phyloP scores from a whole-genome alignment of 2,797 vertebrate genomes.

The Harpagifer antarcticus region DNA sequence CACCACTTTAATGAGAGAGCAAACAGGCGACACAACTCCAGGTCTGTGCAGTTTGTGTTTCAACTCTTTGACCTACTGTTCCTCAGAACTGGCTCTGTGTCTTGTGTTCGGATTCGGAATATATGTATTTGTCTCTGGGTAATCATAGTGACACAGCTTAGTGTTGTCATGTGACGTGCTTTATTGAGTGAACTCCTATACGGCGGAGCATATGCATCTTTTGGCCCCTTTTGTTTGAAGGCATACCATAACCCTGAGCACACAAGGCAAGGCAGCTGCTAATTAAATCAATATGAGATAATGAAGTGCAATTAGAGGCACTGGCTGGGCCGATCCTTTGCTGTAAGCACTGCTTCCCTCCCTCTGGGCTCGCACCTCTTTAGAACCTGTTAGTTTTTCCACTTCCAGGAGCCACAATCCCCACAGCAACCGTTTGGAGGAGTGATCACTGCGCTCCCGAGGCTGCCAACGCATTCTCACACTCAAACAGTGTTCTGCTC shows the following conservation, averaged over 20 bases:
- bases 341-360: constrained; percentile 89
- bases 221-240: constrained; percentile 86
- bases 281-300: constrained; percentile 99
- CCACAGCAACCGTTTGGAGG: constrained; percentile 93
- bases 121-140: constrained; percentile 58
- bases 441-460: constrained; percentile 92
- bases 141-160: constrained; percentile 65
- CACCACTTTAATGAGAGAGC: constrained; percentile 37
- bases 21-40: constrained; percentile 58
- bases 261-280: constrained; percentile 89
- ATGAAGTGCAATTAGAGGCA: constrained; percentile 98
- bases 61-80: constrained; percentile 64
- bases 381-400: constrained; percentile 97
- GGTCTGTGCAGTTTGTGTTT: constrained; percentile 49
- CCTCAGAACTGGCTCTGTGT: constrained; percentile 40
- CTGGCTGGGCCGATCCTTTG: constrained; percentile 83
- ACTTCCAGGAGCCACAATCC: constrained; percentile 94
- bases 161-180: constrained; percentile 63
- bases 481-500: constrained; percentile 72
- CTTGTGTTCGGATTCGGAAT: constrained; percentile 63
- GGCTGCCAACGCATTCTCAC: constrained; percentile 90
- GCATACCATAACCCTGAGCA: constrained; percentile 91
- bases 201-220: constrained; percentile 53
- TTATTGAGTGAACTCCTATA: constrained; percentile 50
- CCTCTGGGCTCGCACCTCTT: constrained; percentile 92